phyloP scores from a whole-genome alignment of 1,140 invertebrate genomes.

The Drosophila arawakana region DNA sequence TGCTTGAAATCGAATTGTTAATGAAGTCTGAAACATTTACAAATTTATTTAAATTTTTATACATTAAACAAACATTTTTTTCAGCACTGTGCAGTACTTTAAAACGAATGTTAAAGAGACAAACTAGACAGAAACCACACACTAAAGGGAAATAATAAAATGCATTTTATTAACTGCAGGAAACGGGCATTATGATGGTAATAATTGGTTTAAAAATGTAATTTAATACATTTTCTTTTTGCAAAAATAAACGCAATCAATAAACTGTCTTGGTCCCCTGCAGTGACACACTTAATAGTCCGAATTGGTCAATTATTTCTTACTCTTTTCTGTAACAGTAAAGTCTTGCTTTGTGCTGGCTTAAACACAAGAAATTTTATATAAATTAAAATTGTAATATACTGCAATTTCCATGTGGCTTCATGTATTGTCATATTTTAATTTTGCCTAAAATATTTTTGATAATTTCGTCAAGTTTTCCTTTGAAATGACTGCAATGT shows the following conservation, averaged over 20 bases:
- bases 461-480: not conserved
- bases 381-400: not conserved
- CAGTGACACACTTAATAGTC: no score
- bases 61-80: not conserved
- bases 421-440: no score
- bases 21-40: constrained; percentile 48
- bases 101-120: not conserved
- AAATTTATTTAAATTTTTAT: not conserved
- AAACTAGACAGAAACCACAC: not conserved
- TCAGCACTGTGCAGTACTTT: not conserved
- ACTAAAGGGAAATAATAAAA: not conserved
- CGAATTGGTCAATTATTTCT: not conserved
- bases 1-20: constrained; percentile 61
- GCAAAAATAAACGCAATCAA: constrained; percentile 54
- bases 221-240: constrained; percentile 54
- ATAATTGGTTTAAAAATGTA: constrained; percentile 33
- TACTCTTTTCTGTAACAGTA: not conserved
- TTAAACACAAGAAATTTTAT: not conserved
- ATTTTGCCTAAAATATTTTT: not conserved
- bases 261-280: not conserved
- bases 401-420: not conserved
- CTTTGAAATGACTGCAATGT: not conserved
- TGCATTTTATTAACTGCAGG: not conserved
- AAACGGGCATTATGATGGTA: not conserved
- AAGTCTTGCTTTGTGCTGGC: not conserved